These are phyloP conservation scores for Rafetus swinhoei DNA, from an alignment of 2,113 vertebrate species.

Conservation along the genomic window DNA sequence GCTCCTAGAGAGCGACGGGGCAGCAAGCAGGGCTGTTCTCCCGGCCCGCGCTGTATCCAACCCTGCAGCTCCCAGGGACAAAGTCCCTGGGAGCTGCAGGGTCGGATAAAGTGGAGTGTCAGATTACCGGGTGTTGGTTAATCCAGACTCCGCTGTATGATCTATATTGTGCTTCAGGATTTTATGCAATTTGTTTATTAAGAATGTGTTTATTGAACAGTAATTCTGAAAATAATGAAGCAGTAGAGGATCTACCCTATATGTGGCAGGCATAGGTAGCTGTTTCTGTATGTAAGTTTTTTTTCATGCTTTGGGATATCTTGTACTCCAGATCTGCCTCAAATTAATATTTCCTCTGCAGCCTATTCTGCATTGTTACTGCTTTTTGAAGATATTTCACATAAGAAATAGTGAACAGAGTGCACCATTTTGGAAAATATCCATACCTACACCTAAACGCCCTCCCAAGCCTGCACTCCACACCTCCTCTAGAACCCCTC, in stretches of 20 bases:
- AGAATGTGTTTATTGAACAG: background rate
- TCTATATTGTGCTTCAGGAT: background rate
- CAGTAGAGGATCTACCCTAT: background rate
- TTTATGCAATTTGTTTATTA: background rate
- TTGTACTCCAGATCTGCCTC: background rate
- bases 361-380: background rate
- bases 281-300: background rate
- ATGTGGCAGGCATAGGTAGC: background rate
- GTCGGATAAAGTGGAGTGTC: too few relatives aligned
- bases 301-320: background rate
- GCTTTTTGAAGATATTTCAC: background rate
- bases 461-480: too few relatives aligned
- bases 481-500: background rate
- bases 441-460: background rate
- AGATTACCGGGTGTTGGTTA: too few relatives aligned
- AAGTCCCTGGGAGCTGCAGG: too few relatives aligned
- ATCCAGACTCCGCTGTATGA: background rate
- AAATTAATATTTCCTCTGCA: background rate
- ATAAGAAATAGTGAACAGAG: background rate
- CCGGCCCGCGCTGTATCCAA: too few relatives aligned
- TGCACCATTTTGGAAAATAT: background rate
- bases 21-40: too few relatives aligned
- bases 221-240: background rate
- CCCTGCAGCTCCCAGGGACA: too few relatives aligned
- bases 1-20: too few relatives aligned